These are phyloP conservation scores for Pseudochromis fuscus DNA, from an alignment of 2,797 vertebrate species.

Conservation along the genomic window DNA sequence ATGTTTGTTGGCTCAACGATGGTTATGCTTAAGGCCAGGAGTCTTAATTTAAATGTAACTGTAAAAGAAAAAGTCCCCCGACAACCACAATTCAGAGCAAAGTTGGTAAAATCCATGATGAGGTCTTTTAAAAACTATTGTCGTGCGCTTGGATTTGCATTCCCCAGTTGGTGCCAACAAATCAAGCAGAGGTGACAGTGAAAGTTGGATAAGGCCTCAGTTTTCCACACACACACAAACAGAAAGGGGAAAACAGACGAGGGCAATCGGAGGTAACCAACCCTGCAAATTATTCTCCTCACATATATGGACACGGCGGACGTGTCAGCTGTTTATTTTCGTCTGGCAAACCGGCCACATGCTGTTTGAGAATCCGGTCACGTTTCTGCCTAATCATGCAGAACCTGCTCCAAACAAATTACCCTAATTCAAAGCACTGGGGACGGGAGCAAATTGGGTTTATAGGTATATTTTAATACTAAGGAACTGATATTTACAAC, in stretches of 20 bases:
- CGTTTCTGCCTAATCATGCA: slow-evolving; percentile 41
- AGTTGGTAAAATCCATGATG: neutral
- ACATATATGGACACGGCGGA: slow-evolving; percentile 14
- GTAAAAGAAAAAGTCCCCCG: neutral
- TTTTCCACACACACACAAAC: slow-evolving; percentile 3
- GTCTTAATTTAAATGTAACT: neutral
- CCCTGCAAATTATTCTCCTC: slow-evolving; percentile 39
- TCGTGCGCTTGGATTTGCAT: neutral
- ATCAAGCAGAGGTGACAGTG: neutral
- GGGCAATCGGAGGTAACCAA: slow-evolving; percentile 25
- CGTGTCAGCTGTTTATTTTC: slow-evolving; percentile 46
- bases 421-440: slow-evolving; percentile 7
- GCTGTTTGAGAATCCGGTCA: slow-evolving; percentile 50
- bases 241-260: slow-evolving; percentile 1
- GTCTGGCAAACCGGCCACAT: neutral
- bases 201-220: neutral
- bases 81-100: no score
- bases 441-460: slow-evolving; percentile 12
- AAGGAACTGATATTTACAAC: slow-evolving; percentile 14
- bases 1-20: neutral
- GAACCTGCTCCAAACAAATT: slow-evolving; percentile 38
- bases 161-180: neutral
- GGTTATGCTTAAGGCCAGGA: neutral
- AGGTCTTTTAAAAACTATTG: neutral
- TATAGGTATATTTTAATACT: neutral